Evolutionary conservation across 2,797 vertebrate genomes (phyloP), one percentile per base, ranked within the genome.

Genomic region (Clarias laeviceps): DNA sequence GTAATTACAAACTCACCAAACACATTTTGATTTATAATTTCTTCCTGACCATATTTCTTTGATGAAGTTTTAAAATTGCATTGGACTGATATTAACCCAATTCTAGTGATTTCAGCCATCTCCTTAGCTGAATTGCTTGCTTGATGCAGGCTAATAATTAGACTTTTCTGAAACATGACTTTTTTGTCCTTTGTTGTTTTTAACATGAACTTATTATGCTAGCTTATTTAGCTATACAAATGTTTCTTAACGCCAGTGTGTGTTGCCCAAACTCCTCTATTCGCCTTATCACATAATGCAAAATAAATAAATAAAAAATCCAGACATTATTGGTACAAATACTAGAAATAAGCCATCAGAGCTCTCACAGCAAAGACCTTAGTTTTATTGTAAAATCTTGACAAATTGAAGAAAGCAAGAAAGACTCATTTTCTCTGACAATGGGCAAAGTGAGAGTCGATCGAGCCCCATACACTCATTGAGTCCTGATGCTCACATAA

Each of bases 301-400:
- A 65, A 45, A 64, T 27, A 0, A 18, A 9, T 9, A 37, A 1
- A 29, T 27, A 64, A 50, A 1, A 20, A 5, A 9, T 62, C 40
- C 18, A 45, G 24, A 65, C 37, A 27, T 80, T 40, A 18, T 24
- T 80, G 61, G 15, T 18, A 45, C 61, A 80, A 80, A 61, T 27
- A 70, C 17, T 78, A 18, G 37, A 20, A 45, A 70, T 15, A 84
- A 77, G 59, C 59, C 61, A 62, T 70, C 77, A 32, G 65, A 62
- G 40, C n/a, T 37, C 73, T 14, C 29, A 84, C 32, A 78, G 61
- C 6, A 76, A 70, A 64, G n/a, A 80, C 8, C 32, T n/a, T 20
- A 32, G 34, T 80, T 12, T 45, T 45, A 69, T 69, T 65, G 6
- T 76, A 68, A 68, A 81, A 82, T 77, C 64, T 69, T 85, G 50